Evolutionary conservation across 1,140 invertebrate genomes (phyloP).

Genomic region (Drosophila pruinosa): DNA sequence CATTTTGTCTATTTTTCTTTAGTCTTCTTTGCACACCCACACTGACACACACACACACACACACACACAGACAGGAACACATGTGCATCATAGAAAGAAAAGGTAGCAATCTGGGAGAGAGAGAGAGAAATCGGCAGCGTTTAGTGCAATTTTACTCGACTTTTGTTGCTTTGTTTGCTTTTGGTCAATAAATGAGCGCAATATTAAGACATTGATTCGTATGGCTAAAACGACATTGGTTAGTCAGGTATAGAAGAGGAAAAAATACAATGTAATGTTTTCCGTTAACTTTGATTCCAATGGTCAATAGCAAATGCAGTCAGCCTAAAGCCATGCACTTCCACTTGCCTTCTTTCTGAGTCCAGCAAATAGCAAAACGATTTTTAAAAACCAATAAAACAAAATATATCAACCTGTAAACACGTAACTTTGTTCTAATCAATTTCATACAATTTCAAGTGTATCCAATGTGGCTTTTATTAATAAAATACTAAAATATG

Average conservation of each 20-base stretch:
- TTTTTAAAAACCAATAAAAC: neutral
- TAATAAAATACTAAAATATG: no score
- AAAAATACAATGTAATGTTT: conserved; percentile 41
- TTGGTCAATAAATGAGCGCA: conserved; percentile 75
- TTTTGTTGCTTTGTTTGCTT: conserved; percentile 63
- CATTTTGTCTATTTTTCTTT: conserved; percentile 44
- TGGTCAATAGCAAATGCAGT: conserved; percentile 26
- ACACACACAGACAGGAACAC: neutral
- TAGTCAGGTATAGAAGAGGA: conserved; percentile 18
- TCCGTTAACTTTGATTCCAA: conserved; percentile 32
- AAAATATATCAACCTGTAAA: neutral
- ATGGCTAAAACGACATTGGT: conserved; percentile 54
- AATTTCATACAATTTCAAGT: neutral
- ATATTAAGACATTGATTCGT: conserved; percentile 69
- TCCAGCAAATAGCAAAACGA: conserved; percentile 3
- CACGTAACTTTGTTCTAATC: neutral
- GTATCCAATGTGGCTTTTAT: no score
- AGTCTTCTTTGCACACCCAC: conserved; percentile 23
- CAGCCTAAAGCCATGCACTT: conserved; percentile 3
- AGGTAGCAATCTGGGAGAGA: neutral
- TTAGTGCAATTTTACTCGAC: conserved; percentile 76
- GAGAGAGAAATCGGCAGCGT: conserved; percentile 32
- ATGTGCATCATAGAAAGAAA: no score
- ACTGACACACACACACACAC: conserved; percentile 29
- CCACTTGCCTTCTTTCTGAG: neutral